Evolutionary conservation across 2,113 vertebrate species (phyloP).

Genomic region (Myotis davidii): DNA sequence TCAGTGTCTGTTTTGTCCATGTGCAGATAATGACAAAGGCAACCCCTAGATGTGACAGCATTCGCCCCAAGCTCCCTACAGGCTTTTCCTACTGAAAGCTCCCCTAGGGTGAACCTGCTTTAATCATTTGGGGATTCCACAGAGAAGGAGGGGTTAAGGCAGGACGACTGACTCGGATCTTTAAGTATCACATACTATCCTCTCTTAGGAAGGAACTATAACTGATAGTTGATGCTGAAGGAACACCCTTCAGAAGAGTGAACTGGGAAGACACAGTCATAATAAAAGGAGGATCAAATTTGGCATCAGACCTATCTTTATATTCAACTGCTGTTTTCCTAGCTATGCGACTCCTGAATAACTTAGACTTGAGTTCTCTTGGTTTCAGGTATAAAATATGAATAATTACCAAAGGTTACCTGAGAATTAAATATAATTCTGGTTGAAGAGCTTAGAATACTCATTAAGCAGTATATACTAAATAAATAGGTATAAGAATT

Average conservation of each 20-base stretch:
- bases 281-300: background rate
- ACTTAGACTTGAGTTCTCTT: background rate
- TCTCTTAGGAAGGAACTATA: background rate
- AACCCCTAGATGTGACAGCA: background rate
- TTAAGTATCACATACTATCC: background rate
- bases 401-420: background rate
- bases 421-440: background rate
- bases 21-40: background rate
- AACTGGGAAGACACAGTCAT: background rate
- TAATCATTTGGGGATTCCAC: background rate
- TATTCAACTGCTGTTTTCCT: background rate
- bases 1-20: background rate
- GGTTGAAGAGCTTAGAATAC: conserved; percentile 13
- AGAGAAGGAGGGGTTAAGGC: background rate
- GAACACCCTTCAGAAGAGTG: background rate
- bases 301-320: background rate
- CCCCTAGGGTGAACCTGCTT: background rate
- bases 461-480: background rate
- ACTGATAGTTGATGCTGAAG: background rate
- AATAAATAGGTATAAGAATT: background rate
- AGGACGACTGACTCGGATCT: background rate
- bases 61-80: background rate
- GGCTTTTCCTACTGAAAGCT: background rate
- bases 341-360: background rate
- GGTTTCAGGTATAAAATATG: background rate